phyloP scores from a whole-genome alignment of 2,888 invertebrate genomes.

The Oligia strigilis region DNA sequence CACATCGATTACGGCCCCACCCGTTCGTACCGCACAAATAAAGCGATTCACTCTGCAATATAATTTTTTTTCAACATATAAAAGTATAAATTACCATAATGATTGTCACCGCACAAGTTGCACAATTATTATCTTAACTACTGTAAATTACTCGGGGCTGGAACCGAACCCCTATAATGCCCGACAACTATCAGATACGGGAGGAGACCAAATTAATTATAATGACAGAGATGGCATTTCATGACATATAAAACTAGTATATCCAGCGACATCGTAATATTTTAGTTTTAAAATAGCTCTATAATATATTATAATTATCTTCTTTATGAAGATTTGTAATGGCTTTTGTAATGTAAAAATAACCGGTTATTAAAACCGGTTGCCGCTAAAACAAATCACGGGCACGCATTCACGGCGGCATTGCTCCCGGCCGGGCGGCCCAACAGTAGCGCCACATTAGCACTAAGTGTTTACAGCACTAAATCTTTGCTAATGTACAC shows the following conservation, averaged over 20 bases:
- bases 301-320: not conserved
- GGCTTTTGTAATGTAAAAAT: not conserved
- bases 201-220: slow-evolving; percentile 33
- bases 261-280: not conserved
- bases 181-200: slow-evolving; percentile 16
- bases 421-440: slow-evolving; percentile 10
- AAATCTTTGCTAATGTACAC: slow-evolving; percentile 26
- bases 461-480: slow-evolving; percentile 35
- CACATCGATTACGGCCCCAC: slow-evolving; percentile 20
- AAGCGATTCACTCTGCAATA: slow-evolving; percentile 38
- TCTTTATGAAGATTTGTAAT: not conserved
- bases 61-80: slow-evolving; percentile 24
- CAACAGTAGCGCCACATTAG: slow-evolving; percentile 43
- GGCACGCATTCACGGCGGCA: not conserved
- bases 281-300: slow-evolving; percentile 17
- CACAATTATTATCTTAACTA: slow-evolving; percentile 49
- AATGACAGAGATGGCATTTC: slow-evolving; percentile 22
- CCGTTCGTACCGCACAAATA: slow-evolving; percentile 28
- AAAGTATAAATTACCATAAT: slow-evolving; percentile 44
- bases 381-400: slow-evolving; percentile 4
- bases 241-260: slow-evolving; percentile 11
- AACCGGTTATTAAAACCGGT: not conserved
- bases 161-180: slow-evolving; percentile 34
- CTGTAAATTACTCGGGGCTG: slow-evolving; percentile 48
- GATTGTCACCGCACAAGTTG: slow-evolving; percentile 43